Conservation (phyloP, 2,888 invertebrate species). For the Tetrapedia diversipes region DNA sequence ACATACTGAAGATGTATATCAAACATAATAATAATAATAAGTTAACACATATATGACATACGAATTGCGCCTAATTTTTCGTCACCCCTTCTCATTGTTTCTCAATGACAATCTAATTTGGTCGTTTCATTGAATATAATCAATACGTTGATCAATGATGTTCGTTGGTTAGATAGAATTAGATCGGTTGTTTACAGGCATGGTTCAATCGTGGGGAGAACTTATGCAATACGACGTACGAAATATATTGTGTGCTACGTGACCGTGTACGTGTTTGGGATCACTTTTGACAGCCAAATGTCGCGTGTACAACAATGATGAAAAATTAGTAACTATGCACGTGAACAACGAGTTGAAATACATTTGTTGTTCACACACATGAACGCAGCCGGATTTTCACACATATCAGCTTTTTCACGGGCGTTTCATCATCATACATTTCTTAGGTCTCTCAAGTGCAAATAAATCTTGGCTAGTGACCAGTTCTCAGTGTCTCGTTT, state of each 20-base stretch:
- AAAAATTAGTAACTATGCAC: slow-evolving; percentile 3
- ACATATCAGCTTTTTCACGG: slow-evolving; percentile 14
- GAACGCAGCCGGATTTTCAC: slow-evolving; percentile 2
- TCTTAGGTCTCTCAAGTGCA: slow-evolving; percentile 38
- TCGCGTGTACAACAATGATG: background rate
- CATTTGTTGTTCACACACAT: slow-evolving; percentile 25
- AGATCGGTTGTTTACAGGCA: slow-evolving; percentile 34
- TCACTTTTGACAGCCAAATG: slow-evolving; percentile 29
- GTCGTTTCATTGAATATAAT: slow-evolving; percentile 21
- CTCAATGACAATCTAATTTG: slow-evolving; percentile 34
- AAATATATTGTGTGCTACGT: background rate
- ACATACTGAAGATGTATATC: background rate
- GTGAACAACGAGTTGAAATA: slow-evolving; percentile 18
- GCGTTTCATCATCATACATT: slow-evolving; percentile 60
- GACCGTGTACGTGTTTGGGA: slow-evolving; percentile 17
- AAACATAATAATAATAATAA: too few relatives aligned
- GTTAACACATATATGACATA: background rate
- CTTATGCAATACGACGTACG: slow-evolving; percentile 47
- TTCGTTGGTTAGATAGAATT: slow-evolving; percentile 42
- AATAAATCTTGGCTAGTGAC: slow-evolving; percentile 56
- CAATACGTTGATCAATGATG: slow-evolving; percentile 38
- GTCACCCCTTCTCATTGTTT: background rate
- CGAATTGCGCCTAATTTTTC: slow-evolving; percentile 3
- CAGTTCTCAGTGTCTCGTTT: slow-evolving; percentile 48
- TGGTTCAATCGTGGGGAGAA: slow-evolving; percentile 35